phyloP scores from a whole-genome alignment of 2,113 vertebrate genomes.

The Perccottus glenii region DNA sequence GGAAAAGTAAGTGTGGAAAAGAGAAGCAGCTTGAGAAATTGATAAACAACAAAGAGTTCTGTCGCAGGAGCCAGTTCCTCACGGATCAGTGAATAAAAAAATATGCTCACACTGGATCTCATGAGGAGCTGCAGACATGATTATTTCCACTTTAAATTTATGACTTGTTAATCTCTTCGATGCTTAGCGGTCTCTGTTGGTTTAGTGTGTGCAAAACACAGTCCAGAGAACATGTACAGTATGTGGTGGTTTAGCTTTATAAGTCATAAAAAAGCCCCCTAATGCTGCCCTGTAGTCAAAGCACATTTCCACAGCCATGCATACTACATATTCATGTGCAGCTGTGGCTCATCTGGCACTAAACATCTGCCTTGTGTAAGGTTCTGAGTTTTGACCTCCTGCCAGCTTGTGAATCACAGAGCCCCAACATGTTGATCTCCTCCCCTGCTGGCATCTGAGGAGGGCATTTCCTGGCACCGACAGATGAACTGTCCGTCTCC shows the following conservation, averaged over 20 bases:
- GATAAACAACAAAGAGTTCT: constrained; percentile 29
- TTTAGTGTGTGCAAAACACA: constrained; percentile 49
- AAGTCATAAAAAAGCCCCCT: constrained; percentile 41
- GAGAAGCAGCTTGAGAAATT: constrained; percentile 9
- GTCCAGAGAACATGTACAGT: constrained; percentile 41
- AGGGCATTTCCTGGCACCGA: constrained; percentile 72
- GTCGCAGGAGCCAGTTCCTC: constrained; percentile 39
- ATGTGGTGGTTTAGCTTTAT: constrained; percentile 39
- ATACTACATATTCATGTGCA: constrained; percentile 58
- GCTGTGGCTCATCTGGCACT: constrained; percentile 60
- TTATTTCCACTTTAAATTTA: constrained; percentile 69
- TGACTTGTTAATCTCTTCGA: constrained; percentile 71
- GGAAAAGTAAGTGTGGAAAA: constrained; percentile 2
- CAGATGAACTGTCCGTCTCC: constrained; percentile 43
- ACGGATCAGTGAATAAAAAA: constrained; percentile 40
- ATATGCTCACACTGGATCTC: constrained; percentile 34
- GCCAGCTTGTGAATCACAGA: constrained; percentile 58
- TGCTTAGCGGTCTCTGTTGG: constrained; percentile 56
- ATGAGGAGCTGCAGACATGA: constrained; percentile 38
- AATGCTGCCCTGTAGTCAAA: constrained; percentile 33
- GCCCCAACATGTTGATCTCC: constrained; percentile 66
- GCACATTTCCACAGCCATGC: constrained; percentile 55
- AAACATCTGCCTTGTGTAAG: constrained; percentile 70
- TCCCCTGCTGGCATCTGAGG: constrained; percentile 56
- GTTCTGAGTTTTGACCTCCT: constrained; percentile 49